Percentiles rank a stretch among this genome's conserved stretches.
These are phyloP conservation scores for Stylophora pistillata DNA, from an alignment of 64 coral and sea anemone genomes.

Conservation along the genomic window DNA sequence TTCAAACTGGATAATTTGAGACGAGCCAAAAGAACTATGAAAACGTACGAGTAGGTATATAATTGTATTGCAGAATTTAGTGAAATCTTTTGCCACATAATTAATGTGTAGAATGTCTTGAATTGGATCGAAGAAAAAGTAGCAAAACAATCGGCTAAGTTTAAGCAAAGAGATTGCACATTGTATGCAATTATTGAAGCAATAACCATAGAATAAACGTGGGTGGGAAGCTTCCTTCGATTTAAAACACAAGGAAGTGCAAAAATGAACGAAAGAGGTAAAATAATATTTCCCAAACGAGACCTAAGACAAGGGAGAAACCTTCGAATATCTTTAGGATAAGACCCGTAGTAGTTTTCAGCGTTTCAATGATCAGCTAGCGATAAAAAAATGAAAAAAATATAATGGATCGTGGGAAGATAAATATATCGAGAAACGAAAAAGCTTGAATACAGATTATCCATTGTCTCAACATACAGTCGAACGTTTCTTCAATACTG, in stretches of 20 bases:
- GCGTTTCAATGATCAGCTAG: no score
- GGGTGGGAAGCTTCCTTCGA: background rate
- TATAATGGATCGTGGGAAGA: no score
- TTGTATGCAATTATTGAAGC: background rate
- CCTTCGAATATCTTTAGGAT: no score
- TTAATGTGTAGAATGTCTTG: no score
- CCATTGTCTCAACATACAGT: no score
- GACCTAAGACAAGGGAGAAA: background rate
- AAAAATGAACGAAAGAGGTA: background rate
- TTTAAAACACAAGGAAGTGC: background rate
- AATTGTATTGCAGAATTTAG: background rate
- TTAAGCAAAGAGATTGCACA: background rate
- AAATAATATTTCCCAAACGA: background rate
- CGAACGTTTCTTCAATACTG: no score
- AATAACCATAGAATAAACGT: background rate
- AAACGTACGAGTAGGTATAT: background rate
- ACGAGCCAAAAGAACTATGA: background rate
- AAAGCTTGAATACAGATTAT: no score
- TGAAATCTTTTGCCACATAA: background rate
- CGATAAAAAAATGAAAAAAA: no score
- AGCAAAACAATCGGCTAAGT: background rate
- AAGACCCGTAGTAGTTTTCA: no score
- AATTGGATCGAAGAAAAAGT: background rate
- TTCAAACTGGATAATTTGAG: background rate
- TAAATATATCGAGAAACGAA: no score